Base-by-base conservation (phyloP, 2,113 vertebrate species). In the Haliaeetus leucogaster region DNA sequence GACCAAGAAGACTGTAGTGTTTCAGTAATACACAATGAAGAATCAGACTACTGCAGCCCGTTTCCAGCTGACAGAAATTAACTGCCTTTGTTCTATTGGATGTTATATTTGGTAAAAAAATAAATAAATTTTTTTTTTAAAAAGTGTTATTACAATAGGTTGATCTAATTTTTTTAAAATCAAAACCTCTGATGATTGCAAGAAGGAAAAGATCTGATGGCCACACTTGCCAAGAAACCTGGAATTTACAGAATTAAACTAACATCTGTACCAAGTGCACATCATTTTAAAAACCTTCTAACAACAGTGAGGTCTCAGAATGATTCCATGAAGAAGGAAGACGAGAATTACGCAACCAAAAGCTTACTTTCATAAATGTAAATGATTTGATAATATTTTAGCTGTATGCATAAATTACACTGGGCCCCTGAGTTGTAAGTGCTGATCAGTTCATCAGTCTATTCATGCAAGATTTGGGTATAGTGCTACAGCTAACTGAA, bases 371-470 rank as follows among this genome's bases (percentile, higher is more conserved):
- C 6, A 6, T 59, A 61, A 56, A 56, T 1, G 1, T 55, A 48
- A 73, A 58, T 66, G 0, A 43, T 76, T 91, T 86, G 13, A 40
- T 83, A 61, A 32, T 77, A 50, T 71, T 76, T 87, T 61, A 79
- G 14, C n/a, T 45, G 10, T 40, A 45, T 1, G 2, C 0, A 0
- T 72, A 17, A 86, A 10, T 74, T 58, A 63, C 21, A 50, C 21
- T n/a, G 32, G 43, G 9, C 10, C 16, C 6, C 17, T 62, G 32
- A 59, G 3, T 17, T 91, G 7, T 52, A 81, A 70, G 21, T 45
- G 42, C 32, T 1, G 0, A 26, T 88, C 61, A 62, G 11, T 38
- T 72, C 29, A 59, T 71, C 30, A 9, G 27, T 74, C 63, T 73
- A 6, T 74, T 91, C 8, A 10, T 38, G 11, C 16, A 67, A 78